Base-by-base conservation (phyloP, 2,888 invertebrate species). In the Epiperipatus broadwayi region DNA sequence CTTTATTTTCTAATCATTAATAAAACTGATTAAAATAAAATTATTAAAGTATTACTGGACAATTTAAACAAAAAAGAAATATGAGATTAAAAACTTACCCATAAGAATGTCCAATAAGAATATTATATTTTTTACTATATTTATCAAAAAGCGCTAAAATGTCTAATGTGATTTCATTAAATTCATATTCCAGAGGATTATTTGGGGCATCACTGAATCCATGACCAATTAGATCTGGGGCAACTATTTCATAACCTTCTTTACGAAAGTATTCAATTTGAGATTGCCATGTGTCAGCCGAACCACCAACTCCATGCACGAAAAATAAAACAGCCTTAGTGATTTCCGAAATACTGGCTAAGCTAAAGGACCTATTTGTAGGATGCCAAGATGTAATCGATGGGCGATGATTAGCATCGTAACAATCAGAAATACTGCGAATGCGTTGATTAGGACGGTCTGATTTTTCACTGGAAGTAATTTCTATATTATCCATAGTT, bases 141-240 rank as follows among this genome's bases (percentile, higher is more conserved):
- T 67, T 64, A 50, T 72, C 70, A 52, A 73, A 69, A 37, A 74
- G 58, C 31, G 61, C 59, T 18, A 71, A 59, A 4, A 70, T 53
- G 50, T 74, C 71, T 41, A 63, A 60, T 40, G 71, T 54, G 31
- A 74, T 59, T 48, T 67, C 68, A 41, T 63, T 60, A 50, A 75
- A 74, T 21, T 61, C 63, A 50, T 74, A 75, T 30, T 66, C 65
- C 37, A 57, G 57, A 2, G 61, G 51, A 42, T 64, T 58, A 43
- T 63, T 57, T 8, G 74, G 72, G 5, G 70, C 67, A 32, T 68
- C 65, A 50, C 73, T 73, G 49, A 67, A 64, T 1, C 75, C 75
- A 52, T 75, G 75, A 1, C 75, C 74, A 25, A 75, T 56, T 54
- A 74, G 59, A 52, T 75, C 74, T 10, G 72, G 71, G 1, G 71